phyloP scores from a whole-genome alignment of 2,113 vertebrate species.

The Talpa occidentalis region DNA sequence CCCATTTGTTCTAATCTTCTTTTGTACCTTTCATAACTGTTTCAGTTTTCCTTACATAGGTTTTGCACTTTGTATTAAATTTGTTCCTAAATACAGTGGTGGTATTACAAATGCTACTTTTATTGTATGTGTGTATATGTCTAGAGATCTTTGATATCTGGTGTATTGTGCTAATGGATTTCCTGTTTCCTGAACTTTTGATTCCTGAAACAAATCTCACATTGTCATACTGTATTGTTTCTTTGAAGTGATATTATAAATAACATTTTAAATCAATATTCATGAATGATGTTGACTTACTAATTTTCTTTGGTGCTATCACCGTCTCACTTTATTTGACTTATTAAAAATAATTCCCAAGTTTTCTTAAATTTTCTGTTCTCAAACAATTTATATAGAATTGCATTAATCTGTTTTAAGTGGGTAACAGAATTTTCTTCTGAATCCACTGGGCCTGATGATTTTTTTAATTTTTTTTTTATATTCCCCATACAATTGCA shows the following conservation, averaged over 20 bases:
- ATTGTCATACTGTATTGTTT: not conserved
- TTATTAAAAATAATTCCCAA: not conserved
- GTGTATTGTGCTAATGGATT: not conserved
- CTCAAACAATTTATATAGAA: not conserved
- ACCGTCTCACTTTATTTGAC: not conserved
- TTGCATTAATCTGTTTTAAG: not conserved
- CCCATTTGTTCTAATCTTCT: not conserved
- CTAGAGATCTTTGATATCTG: not conserved
- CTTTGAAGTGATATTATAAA: not conserved
- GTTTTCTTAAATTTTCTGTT: not conserved
- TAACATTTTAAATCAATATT: not conserved
- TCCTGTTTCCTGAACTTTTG: not conserved
- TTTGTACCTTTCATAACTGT: not conserved
- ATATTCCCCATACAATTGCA: too few relatives aligned
- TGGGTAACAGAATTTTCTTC: not conserved
- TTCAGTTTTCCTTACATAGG: not conserved
- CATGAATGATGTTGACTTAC: not conserved
- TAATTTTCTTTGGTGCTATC: not conserved
- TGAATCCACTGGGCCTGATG: not conserved
- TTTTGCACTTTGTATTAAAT: not conserved
- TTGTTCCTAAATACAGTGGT: not conserved
- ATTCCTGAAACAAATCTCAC: not conserved
- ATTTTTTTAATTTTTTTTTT: not conserved
- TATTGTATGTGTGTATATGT: not conserved
- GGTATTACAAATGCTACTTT: not conserved